Evolutionary conservation across 1,140 invertebrate species (phyloP), one percentile per base, ranked within the genome.

Genomic region (Calliphora vicina): DNA sequence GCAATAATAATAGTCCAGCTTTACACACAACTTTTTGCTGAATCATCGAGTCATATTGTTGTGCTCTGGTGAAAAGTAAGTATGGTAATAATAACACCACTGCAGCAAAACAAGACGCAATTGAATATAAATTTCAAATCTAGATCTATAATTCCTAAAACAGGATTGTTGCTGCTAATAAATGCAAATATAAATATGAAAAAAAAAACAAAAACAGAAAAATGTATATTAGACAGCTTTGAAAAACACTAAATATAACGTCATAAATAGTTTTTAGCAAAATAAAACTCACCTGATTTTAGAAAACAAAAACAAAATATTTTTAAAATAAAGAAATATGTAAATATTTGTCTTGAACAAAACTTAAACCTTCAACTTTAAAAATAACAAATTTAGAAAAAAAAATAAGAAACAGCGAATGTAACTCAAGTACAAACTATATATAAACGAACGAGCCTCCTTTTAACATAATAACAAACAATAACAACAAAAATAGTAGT

Each of bases 131-230:
- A 29, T 73, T 15, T 73, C 72, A 27, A 27, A 29, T 26, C 15
- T 73, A 27, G 23, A 27, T 73, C 27, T 73, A 27, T 73, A 73
- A 27, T 26, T 15, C 9, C 0, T 27, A 73, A 27, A 29, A 29
- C 72, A 29, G 72, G 25, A 29, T 26, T 29, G n/a, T 27, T 35
- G 35, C 10, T 5, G 35, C 35, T 17, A 27, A 27, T 73, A 86
- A 61, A 82, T 85, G 42, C 73, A 45, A 73, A 83, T 35, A 61
- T 20, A 43, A 17, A 23, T 74, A 0, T 42, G 29, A 12, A 61
- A 29, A n/a, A 43, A 42, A 25, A 45, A 8, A 35, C 6, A 10
- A 35, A 35, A 71, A 12, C 17, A 43, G n/a, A n/a, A n/a, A 26
- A 80, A 81, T 57, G 15, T 17, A 4, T 1, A 35, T 35, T 35